Conservation (phyloP, 2,888 invertebrate species). For the Lamellibrachia satsuma region DNA sequence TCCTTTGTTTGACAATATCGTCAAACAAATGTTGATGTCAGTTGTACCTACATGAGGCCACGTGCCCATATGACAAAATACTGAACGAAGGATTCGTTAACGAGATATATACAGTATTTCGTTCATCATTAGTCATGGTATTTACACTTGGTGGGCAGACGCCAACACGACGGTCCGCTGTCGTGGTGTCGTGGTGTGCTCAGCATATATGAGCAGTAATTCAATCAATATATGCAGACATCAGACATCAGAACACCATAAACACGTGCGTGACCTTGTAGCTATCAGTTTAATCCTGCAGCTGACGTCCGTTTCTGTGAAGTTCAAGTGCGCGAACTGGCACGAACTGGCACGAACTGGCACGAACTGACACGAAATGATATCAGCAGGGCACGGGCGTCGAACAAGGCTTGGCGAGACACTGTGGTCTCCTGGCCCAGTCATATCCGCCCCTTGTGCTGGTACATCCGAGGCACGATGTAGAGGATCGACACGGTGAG, state of each 20-base stretch:
- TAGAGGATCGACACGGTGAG: conserved; percentile 39
- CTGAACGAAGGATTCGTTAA: not conserved
- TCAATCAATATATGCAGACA: no score
- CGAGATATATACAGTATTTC: not conserved
- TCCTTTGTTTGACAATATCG: not conserved
- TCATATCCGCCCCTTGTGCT: not conserved
- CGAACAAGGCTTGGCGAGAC: not conserved
- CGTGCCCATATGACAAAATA: not conserved
- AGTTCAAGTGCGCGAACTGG: not conserved
- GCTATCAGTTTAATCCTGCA: not conserved
- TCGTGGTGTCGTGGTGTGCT: no score
- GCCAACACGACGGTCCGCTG: not conserved
- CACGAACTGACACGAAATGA: no score
- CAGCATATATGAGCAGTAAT: no score
- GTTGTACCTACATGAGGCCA: not conserved
- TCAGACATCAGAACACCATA: no score
- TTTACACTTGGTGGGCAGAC: not conserved
- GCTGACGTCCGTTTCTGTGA: not conserved
- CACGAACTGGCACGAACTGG: no score
- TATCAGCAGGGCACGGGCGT: not conserved
- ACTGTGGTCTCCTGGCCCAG: not conserved
- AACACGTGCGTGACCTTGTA: not conserved
- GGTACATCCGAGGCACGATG: conserved; percentile 27
- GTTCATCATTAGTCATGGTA: not conserved
- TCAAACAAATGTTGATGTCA: not conserved